These are phyloP conservation scores for Frankliniella intonsa DNA, from an alignment of 2,888 invertebrate genomes.

Conservation along the genomic window DNA sequence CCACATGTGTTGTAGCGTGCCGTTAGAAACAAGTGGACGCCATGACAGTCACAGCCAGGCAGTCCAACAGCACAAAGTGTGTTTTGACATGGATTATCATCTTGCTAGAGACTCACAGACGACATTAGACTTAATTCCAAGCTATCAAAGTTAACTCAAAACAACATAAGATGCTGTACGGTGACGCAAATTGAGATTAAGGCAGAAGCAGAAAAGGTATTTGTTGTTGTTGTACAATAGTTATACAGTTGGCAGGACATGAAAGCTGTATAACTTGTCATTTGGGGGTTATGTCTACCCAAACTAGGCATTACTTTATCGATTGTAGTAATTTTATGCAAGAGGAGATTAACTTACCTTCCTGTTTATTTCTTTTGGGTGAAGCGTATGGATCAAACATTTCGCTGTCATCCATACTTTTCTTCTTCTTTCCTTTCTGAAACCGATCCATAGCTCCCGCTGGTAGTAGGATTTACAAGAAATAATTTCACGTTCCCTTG, in stretches of 20 bases:
- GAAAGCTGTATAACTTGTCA: neutral
- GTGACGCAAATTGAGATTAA: neutral
- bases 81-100: no score
- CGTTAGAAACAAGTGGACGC: neutral
- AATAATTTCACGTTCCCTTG: neutral
- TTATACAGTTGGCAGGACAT: neutral
- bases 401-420: constrained; percentile 32
- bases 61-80: no score
- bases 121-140: no score
- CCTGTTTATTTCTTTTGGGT: constrained; percentile 35
- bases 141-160: no score
- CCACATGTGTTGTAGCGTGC: neutral
- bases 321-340: neutral
- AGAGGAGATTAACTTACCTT: constrained; percentile 33
- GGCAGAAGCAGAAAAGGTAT: neutral
- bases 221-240: neutral
- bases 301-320: neutral
- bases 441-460: neutral
- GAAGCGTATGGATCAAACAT: constrained; percentile 31
- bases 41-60: neutral
- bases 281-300: neutral
- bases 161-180: no score
- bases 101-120: no score
- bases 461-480: neutral
- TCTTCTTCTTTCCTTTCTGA: constrained; percentile 33